Conservation (phyloP, 2,113 vertebrate species). For the Morone chrysops region DNA sequence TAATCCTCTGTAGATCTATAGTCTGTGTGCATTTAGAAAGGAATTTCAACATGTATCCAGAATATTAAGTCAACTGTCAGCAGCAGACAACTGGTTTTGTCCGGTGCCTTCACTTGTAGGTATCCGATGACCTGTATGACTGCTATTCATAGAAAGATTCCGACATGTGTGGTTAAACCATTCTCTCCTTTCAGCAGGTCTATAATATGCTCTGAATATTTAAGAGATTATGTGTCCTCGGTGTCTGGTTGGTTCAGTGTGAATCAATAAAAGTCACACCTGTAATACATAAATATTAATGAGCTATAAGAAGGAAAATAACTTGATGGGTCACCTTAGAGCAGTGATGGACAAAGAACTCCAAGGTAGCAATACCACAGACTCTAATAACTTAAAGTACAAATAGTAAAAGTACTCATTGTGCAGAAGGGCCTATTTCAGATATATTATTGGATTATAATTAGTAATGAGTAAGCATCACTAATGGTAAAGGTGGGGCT, state of each 20-base stretch:
- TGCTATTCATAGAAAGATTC: constrained; percentile 72
- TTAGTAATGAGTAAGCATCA: background rate
- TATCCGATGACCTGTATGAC: constrained; percentile 68
- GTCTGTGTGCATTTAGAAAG: constrained; percentile 37
- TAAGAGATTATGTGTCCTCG: constrained; percentile 31
- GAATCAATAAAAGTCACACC: constrained; percentile 30
- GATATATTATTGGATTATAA: background rate
- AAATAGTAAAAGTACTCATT: too few relatives aligned
- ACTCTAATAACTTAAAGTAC: background rate
- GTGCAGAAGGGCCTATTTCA: too few relatives aligned
- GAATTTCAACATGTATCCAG: constrained; percentile 47
- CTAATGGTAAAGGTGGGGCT: background rate
- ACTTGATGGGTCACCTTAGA: background rate
- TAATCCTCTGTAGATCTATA: background rate
- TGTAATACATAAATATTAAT: constrained; percentile 2
- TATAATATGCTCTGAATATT: constrained; percentile 36
- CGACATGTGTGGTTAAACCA: constrained; percentile 46
- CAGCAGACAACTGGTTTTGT: constrained; percentile 73
- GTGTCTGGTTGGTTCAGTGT: background rate
- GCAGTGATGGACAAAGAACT: background rate
- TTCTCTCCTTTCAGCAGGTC: constrained; percentile 44
- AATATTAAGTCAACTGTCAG: constrained; percentile 65
- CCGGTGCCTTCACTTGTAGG: constrained; percentile 29
- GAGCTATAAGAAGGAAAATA: background rate
- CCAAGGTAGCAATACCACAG: too few relatives aligned